These are phyloP conservation scores for Tetrax tetrax DNA, from an alignment of 2,113 vertebrate species.

Conservation along the genomic window DNA sequence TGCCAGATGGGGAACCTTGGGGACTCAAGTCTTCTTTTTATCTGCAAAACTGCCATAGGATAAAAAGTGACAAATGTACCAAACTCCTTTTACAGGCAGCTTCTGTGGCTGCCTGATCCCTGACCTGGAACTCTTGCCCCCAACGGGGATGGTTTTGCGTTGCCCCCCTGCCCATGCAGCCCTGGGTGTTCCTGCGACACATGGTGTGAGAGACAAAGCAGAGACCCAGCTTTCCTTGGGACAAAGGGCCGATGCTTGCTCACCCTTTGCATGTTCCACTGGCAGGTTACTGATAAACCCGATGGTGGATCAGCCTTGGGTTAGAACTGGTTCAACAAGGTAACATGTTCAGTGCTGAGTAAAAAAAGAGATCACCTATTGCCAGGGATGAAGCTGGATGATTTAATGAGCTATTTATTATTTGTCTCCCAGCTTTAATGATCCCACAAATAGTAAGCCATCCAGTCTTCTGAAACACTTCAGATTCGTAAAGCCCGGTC, in stretches of 20 bases:
- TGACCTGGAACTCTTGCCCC: not conserved
- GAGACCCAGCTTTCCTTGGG: not conserved
- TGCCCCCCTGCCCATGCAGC: not conserved
- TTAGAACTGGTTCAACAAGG: not conserved
- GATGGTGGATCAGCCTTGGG: not conserved
- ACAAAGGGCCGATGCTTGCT: not conserved
- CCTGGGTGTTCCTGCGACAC: not conserved
- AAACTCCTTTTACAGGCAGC: not conserved
- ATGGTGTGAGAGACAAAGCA: not conserved
- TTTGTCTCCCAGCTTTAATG: not conserved
- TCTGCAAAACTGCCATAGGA: not conserved
- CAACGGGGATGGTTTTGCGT: not conserved
- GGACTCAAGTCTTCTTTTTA: not conserved
- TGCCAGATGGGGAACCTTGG: constrained; percentile 19
- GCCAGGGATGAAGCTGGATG: not conserved
- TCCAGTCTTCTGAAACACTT: not conserved
- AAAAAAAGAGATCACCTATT: not conserved
- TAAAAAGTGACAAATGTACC: not conserved
- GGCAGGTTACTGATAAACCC: not conserved
- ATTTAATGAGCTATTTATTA: not conserved
- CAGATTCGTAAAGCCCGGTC: not conserved
- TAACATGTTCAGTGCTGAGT: not conserved
- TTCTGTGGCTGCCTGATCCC: not conserved
- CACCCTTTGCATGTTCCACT: not conserved
- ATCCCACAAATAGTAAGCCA: not conserved